A percentile compares a stretch with the other conserved stretches of the same genome.
Evolutionary conservation across 2,113 vertebrate species (phyloP).

Genomic region (Toxotes chatareus): DNA sequence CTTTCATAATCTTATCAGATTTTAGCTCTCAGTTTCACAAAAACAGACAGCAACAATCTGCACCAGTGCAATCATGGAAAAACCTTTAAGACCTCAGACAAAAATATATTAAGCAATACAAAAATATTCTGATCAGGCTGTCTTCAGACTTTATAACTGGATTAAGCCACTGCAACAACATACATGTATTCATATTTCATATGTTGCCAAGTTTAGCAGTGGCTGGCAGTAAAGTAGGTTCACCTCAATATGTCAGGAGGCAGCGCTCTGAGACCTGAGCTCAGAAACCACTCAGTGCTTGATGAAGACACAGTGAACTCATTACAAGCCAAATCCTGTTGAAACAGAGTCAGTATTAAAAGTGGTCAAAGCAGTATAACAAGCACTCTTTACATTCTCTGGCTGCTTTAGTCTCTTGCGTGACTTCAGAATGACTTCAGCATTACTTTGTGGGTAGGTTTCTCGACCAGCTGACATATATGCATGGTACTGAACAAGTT

Average conservation of each 20-base stretch:
- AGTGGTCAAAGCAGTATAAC: not conserved
- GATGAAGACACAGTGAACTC: slow-evolving; percentile 12
- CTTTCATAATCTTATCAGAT: slow-evolving; percentile 5
- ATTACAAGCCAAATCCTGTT: not conserved
- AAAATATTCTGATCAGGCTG: not conserved
- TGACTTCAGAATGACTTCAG: slow-evolving; percentile 2
- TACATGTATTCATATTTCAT: slow-evolving; percentile 59
- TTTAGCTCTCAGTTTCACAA: slow-evolving; percentile 15
- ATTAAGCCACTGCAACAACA: slow-evolving; percentile 14
- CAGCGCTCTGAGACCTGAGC: slow-evolving; percentile 1
- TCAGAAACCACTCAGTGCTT: not conserved
- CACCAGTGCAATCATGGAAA: not conserved
- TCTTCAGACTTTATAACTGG: slow-evolving; percentile 19
- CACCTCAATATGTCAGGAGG: slow-evolving; percentile 47
- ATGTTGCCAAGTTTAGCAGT: slow-evolving; percentile 57
- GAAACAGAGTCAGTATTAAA: not conserved
- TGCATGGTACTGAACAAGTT: too few relatives aligned
- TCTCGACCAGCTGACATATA: not conserved
- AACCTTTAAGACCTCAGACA: not conserved
- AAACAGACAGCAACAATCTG: not conserved
- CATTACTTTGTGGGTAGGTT: not conserved
- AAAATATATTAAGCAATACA: not conserved
- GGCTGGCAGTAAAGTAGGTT: slow-evolving; percentile 47
- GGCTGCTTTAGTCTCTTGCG: slow-evolving; percentile 10
- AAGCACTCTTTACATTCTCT: not conserved